Evolutionary conservation across 2,113 vertebrate genomes (phyloP).

Genomic region (Tragelaphus strepsiceros): DNA sequence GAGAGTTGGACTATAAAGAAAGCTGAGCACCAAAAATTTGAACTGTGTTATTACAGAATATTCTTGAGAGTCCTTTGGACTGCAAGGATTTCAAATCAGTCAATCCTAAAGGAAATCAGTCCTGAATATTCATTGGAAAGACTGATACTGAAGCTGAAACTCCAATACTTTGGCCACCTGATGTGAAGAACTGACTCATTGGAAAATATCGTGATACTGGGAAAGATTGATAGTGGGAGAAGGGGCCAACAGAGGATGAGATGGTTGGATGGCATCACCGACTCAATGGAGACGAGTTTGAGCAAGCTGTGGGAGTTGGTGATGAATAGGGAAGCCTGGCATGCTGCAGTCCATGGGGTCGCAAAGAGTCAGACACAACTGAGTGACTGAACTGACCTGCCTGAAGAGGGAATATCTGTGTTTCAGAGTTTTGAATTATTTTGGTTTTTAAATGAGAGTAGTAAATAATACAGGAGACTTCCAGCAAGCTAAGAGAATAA

Average conservation of each 20-base stretch:
- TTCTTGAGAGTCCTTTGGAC: background rate
- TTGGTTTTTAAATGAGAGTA: background rate
- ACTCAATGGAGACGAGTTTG: background rate
- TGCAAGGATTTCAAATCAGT: background rate
- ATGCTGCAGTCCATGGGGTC: background rate
- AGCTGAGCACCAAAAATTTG: background rate
- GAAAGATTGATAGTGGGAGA: background rate
- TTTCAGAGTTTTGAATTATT: background rate
- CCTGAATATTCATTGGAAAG: background rate
- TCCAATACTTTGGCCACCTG: background rate
- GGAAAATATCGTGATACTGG: background rate
- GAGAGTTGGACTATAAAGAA: background rate
- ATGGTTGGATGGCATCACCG: background rate
- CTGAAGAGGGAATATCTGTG: background rate
- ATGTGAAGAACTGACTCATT: background rate
- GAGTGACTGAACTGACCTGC: background rate
- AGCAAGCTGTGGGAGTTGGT: background rate
- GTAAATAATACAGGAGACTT: background rate
- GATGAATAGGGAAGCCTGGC: background rate
- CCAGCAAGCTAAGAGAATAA: background rate
- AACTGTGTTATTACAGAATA: rapidly evolving
- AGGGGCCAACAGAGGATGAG: background rate
- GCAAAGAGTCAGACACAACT: background rate
- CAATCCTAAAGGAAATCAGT: background rate
- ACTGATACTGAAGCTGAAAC: background rate